A percentile compares a stretch with the other conserved stretches of the same genome.
Evolutionary conservation across 30 jellyfish, hydroid and myxozoan species (phyloP).

Genomic region (Pelagia noctiluca): DNA sequence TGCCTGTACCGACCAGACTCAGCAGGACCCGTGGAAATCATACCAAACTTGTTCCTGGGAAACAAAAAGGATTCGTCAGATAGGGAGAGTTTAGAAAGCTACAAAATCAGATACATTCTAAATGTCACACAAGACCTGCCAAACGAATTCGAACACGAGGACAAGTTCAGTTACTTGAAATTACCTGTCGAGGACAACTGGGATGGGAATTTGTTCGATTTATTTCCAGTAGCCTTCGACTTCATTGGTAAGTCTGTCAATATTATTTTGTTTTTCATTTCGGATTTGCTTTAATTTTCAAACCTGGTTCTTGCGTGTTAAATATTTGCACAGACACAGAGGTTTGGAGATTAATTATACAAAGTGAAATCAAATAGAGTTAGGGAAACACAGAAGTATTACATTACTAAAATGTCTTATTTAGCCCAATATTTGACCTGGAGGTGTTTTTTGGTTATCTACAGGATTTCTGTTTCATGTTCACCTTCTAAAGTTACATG

Average conservation of each 20-base stretch:
- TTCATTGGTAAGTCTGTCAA: constrained; percentile 82
- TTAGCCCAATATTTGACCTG: no score
- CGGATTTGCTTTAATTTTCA: background rate
- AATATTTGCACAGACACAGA: no score
- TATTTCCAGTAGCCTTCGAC: constrained; percentile 87
- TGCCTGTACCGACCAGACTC: constrained; percentile 89
- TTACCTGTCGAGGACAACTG: constrained; percentile 95
- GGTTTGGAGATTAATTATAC: no score
- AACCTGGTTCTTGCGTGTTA: no score
- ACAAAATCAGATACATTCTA: constrained; percentile 73
- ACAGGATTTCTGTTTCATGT: no score
- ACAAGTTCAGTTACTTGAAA: constrained; percentile 59
- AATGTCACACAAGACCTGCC: constrained; percentile 97
- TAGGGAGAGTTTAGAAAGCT: constrained; percentile 46
- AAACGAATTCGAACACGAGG: constrained; percentile 72
- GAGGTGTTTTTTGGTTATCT: no score
- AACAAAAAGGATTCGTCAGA: constrained; percentile 80
- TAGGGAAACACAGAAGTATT: no score
- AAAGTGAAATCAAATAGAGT: no score
- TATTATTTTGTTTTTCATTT: background rate
- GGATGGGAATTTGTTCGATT: constrained; percentile 84
- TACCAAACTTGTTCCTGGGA: constrained; percentile 86
- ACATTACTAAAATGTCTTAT: no score
- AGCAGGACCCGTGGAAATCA: constrained; percentile 88
- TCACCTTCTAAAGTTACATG: no score